A percentile compares a stretch with the other conserved stretches of the same genome.
These are phyloP conservation scores for Spisula solida DNA, from an alignment of 2,888 invertebrate species.

Conservation along the genomic window DNA sequence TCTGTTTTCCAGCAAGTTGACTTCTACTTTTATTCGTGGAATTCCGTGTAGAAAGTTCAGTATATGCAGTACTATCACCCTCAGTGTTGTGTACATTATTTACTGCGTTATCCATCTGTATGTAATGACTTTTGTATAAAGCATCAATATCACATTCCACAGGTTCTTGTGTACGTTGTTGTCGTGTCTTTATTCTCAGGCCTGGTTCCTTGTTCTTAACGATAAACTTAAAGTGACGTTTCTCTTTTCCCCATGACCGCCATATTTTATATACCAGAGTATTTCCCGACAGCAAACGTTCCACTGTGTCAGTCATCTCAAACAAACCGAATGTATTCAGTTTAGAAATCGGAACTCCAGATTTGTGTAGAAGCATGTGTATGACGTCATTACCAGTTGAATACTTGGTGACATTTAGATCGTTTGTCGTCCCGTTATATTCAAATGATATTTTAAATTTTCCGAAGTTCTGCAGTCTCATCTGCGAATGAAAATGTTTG, in stretches of 20 bases:
- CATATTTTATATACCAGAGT: conserved; percentile 47
- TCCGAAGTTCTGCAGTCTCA: conserved; percentile 36
- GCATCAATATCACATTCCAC: conserved; percentile 33
- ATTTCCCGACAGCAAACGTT: conserved; percentile 43
- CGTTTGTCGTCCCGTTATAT: conserved; percentile 32
- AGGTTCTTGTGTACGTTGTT: background rate
- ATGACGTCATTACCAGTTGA: conserved; percentile 64
- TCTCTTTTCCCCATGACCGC: conserved; percentile 61
- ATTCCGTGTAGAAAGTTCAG: background rate
- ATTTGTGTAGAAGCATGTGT: conserved; percentile 48
- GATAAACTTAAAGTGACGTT: conserved; percentile 37
- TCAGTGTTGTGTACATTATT: background rate
- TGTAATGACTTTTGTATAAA: conserved; percentile 32
- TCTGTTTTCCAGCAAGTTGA: conserved; percentile 15
- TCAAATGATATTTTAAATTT: conserved; percentile 38
- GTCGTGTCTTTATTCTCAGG: background rate
- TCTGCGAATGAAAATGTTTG: conserved; percentile 1
- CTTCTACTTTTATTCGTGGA: background rate
- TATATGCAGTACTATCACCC: background rate
- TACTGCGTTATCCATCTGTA: background rate
- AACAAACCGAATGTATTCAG: conserved; percentile 40
- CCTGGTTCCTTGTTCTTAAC: conserved; percentile 30
- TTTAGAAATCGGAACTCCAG: background rate
- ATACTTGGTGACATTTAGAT: conserved; percentile 56
- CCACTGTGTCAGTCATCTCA: conserved; percentile 46